These are phyloP conservation scores for Chanos chanos DNA, from an alignment of 2,797 vertebrate genomes.

Conservation along the genomic window DNA sequence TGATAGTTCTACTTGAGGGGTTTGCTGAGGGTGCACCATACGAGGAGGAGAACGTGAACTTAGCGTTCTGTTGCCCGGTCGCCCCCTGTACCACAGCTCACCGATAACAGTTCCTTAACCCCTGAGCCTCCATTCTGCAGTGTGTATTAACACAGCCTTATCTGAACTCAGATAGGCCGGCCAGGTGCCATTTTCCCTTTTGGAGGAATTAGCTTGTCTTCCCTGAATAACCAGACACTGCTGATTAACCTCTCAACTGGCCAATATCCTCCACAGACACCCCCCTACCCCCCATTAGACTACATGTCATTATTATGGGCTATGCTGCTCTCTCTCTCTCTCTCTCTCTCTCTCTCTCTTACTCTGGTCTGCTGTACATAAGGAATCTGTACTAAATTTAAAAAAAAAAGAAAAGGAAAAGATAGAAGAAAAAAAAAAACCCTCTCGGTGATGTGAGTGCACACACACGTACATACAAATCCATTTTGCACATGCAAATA, in stretches of 20 bases:
- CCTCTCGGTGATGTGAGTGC: conserved; percentile 1
- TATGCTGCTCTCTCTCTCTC: background rate
- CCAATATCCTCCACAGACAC: conserved; percentile 41
- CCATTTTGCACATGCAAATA: background rate
- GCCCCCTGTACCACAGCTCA: conserved; percentile 86
- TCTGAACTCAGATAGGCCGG: conserved; percentile 87
- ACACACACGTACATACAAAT: background rate
- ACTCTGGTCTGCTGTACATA: background rate
- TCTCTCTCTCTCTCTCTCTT: background rate
- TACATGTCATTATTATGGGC: conserved; percentile 44
- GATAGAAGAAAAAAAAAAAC: no score
- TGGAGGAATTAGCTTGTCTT: conserved; percentile 90
- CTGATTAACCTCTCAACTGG: conserved; percentile 82
- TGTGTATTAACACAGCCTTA: conserved; percentile 93
- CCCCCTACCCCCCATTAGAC: conserved; percentile 42
- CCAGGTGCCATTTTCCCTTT: conserved; percentile 87
- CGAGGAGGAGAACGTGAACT: conserved; percentile 40
- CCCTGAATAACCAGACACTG: conserved; percentile 86
- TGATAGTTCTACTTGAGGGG: conserved; percentile 91
- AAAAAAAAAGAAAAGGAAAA: no score
- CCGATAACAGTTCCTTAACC: conserved; percentile 80
- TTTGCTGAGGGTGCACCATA: conserved; percentile 85
- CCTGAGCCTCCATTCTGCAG: conserved; percentile 88
- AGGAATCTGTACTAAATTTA: no score
- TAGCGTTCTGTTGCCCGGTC: conserved; percentile 74